A percentile compares a stretch with the other conserved stretches of the same genome.
Evolutionary conservation across 2,113 vertebrate genomes (phyloP).

Genomic region (Rhinogobius similis): DNA sequence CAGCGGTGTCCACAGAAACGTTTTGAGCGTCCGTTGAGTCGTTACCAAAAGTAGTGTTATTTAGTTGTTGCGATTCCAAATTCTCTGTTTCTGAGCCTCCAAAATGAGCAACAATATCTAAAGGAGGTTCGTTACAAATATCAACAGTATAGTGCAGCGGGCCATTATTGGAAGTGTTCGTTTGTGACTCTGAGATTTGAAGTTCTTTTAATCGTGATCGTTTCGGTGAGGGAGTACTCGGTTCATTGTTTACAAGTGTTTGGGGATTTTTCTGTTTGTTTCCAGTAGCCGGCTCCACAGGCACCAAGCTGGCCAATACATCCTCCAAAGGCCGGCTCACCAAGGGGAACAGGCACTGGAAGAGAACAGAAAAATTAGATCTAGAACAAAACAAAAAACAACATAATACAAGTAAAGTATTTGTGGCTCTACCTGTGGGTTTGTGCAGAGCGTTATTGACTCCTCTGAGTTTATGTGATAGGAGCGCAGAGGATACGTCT

Average conservation of each 20-base stretch:
- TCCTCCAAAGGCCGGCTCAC: slow-evolving; percentile 84
- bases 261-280: slow-evolving; percentile 76
- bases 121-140: slow-evolving; percentile 13
- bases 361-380: slow-evolving; percentile 25
- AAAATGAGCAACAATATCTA: slow-evolving; percentile 13
- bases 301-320: slow-evolving; percentile 75
- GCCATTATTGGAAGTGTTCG: not conserved
- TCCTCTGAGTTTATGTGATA: slow-evolving; percentile 89
- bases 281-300: slow-evolving; percentile 50
- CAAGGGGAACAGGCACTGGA: slow-evolving; percentile 93
- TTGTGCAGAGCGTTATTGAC: slow-evolving; percentile 88
- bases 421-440: slow-evolving; percentile 81
- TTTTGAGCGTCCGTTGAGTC: not conserved
- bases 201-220: slow-evolving; percentile 49
- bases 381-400: not conserved
- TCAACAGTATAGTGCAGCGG: not conserved
- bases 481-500: slow-evolving; percentile 75
- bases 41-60: not conserved
- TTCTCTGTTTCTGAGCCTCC: not conserved
- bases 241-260: slow-evolving; percentile 39
- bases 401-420: not conserved
- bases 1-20: not conserved
- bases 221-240: slow-evolving; percentile 57
- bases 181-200: not conserved
- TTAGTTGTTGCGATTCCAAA: not conserved